Base-by-base conservation (phyloP, 2,888 invertebrate species). In the Clostera curtula region DNA sequence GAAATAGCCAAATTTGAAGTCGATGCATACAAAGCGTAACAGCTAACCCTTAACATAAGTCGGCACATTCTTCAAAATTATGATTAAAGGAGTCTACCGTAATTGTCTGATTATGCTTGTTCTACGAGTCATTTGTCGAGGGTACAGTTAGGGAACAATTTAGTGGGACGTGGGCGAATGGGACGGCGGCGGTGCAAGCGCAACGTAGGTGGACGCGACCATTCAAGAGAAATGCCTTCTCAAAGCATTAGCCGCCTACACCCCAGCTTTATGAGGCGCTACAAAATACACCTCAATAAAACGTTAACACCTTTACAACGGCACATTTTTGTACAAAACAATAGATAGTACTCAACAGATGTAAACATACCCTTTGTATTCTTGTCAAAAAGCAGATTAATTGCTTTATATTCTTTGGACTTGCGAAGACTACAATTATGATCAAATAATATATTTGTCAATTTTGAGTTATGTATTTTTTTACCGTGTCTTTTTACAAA, bases 61-160 rank as follows among this genome's bases (percentile, higher is more conserved):
- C n/a, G n/a, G n/a, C n/a, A n/a, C n/a, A n/a, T n/a, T n/a, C n/a
- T n/a, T n/a, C n/a, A n/a, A n/a, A n/a, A 56, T 70, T 62, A 63
- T 63, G 58, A 66, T 52, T 53, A 65, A 67, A 61, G 52, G 56
- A 53, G 49, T 33, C 44, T n/a, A n/a, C n/a, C n/a, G n/a, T n/a
- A n/a, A n/a, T n/a, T n/a, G n/a, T n/a, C n/a, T 52, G 61, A 58
- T 58, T 57, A 52, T 43, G 45, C 45, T 44, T 49, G 52, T 49
- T 51, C 58, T 52, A 62, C 41, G 47, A 58, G 64, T 61, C 71
- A 79, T 77, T 77, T 77, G 76, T 76, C 68, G 60, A 49, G 36
- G 42, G 58, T 70, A 72, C 79, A 69, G 77, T 77, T 79, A 79
- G 54, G 52, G 59, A 57, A 67, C 59, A 63, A 72, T 76, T 79